A percentile compares a stretch with the other conserved stretches of the same genome.
phyloP scores from a whole-genome alignment of 2,888 invertebrate species.

The Limnephilus marmoratus region DNA sequence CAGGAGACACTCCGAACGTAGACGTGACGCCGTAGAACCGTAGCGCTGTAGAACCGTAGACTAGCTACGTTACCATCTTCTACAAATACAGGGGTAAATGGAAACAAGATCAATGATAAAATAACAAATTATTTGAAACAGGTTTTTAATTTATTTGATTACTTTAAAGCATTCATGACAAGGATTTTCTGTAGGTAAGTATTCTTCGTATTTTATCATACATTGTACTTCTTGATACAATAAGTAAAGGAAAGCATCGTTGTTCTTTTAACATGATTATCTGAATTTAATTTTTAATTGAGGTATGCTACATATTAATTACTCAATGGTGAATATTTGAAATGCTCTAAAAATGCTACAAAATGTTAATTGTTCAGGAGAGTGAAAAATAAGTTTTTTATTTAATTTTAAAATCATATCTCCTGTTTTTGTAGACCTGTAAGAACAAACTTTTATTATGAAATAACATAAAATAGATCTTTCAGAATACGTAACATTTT shows the following conservation, averaged over 20 bases:
- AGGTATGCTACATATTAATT: neutral
- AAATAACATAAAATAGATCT: no score
- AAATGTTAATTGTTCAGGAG: no score
- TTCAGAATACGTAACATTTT: no score
- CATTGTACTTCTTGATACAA: neutral
- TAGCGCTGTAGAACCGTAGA: neutral
- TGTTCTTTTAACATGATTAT: neutral
- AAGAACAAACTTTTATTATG: no score
- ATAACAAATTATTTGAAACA: neutral
- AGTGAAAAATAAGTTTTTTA: no score
- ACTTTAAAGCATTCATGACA: neutral
- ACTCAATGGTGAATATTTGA: no score
- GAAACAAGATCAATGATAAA: neutral
- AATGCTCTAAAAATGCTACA: no score
- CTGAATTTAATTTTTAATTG: neutral
- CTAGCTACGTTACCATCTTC: neutral
- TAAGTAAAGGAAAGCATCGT: neutral
- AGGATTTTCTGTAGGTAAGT: neutral
- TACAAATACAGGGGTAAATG: neutral
- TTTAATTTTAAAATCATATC: no score
- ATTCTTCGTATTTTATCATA: neutral
- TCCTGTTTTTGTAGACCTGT: no score
- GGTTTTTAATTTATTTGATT: neutral
- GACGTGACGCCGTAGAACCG: neutral
- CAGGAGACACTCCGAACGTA: constrained; percentile 1